Evolutionary conservation across 1,140 invertebrate species (phyloP).

Genomic region (Panulirus ornatus): DNA sequence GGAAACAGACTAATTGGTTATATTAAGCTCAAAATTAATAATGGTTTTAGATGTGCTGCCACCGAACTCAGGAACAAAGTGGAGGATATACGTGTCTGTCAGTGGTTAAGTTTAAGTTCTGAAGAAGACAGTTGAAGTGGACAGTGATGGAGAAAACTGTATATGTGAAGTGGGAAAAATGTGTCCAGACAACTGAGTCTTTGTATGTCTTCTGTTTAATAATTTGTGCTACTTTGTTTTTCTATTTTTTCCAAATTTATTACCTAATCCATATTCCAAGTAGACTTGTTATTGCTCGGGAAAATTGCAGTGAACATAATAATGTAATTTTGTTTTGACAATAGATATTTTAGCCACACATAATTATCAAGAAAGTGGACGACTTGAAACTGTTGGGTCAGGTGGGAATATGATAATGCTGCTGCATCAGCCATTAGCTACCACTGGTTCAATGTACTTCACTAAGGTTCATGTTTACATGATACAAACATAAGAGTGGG

Average conservation of each 20-base stretch:
- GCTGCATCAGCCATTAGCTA: not conserved
- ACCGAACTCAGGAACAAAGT: not conserved
- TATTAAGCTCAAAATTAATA: constrained; percentile 8
- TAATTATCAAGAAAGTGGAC: too few species aligned
- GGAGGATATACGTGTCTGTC: not conserved
- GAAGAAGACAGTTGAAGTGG: constrained; percentile 1
- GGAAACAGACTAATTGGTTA: not conserved
- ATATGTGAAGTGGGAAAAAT: not conserved
- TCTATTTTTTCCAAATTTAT: not conserved
- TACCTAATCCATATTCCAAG: not conserved
- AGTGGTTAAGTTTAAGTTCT: constrained; percentile 17
- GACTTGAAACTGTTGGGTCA: not conserved
- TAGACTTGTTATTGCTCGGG: not conserved
- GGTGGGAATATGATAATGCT: too few species aligned
- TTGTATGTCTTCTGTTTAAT: not conserved
- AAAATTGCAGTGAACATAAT: not conserved
- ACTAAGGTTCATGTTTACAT: not conserved
- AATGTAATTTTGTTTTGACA: not conserved
- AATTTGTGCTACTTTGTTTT: not conserved
- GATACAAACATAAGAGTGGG: not conserved
- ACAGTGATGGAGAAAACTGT: not conserved
- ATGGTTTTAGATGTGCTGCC: not conserved
- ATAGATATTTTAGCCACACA: not conserved
- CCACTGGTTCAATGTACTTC: too few species aligned
- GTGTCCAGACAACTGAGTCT: not conserved